Evolutionary conservation across 2,113 vertebrate species (phyloP), one percentile per base, ranked within the genome.

Genomic region (Rattus rattus): DNA sequence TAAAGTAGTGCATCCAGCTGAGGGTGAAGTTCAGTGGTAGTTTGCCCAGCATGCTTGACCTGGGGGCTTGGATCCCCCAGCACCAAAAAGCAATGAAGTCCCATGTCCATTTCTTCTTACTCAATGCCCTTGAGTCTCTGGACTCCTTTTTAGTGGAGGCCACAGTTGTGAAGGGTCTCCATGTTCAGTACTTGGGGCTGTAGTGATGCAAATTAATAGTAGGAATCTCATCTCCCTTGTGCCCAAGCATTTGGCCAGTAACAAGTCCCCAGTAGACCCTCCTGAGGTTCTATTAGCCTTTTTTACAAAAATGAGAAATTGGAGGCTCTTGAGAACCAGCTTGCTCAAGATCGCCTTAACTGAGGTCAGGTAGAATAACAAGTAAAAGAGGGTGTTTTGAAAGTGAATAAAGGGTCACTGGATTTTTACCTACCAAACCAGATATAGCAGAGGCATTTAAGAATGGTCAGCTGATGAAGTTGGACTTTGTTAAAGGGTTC

Each of bases 341-440:
- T 76, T 81, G 80, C 39, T 96, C 8, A 92, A 75, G 54, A 69
- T 95, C 13, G 59, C 24, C 39, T n/a, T 56, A 87, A 47, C 20
- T 89, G 59, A 84, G 90, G 70, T 36, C 12, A 1, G 70, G 93
- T 86, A 92, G 72, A 91, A 91, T 70, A 65, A 47, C 47, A 56
- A 94, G 56, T 84, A 56, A 52, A 94, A 90, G 70, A 85, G 49
- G 94, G 22, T 19, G 72, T 72, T 84, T 92, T 30, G n/a, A n/a
- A n/a, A 77, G 88, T 22, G 24, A 97, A 88, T 91, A 96, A 94
- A 94, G 79, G 5, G 39, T 94, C n/a, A 63, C 83, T 91, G 59
- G 73, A 17, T 76, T 80, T 94, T 96, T 94, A 65, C 43, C 73
- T 49, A 86, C 52, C 67, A n/a, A 93, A 84, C 17, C 52, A 92